A percentile compares a stretch with the other conserved stretches of the same genome.
Evolutionary conservation across 2,888 invertebrate species (phyloP).

Genomic region (Bhutanitis thaidina): DNA sequence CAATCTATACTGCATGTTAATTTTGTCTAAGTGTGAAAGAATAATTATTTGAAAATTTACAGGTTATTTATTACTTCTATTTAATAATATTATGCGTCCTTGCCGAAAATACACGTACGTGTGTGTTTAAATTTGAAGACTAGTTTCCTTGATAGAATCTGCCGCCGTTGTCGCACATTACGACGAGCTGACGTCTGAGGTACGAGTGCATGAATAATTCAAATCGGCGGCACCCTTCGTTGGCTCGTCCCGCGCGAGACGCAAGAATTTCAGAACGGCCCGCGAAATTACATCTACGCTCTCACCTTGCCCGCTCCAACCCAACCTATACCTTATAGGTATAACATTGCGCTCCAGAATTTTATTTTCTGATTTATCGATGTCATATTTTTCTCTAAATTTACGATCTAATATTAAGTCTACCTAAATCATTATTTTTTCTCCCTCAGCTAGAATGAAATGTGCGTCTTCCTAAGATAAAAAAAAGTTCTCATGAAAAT

Average conservation of each 20-base stretch:
- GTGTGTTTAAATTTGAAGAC: constrained; percentile 30
- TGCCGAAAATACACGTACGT: constrained; percentile 23
- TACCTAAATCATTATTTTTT: constrained; percentile 20
- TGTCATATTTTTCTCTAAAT: constrained; percentile 25
- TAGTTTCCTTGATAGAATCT: constrained; percentile 33
- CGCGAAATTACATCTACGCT: constrained; percentile 27
- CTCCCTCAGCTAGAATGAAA: constrained; percentile 16
- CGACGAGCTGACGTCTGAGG: constrained; percentile 46
- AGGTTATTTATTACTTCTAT: too few relatives aligned
- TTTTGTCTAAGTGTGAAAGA: too few relatives aligned
- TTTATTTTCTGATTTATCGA: constrained; percentile 28
- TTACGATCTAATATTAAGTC: constrained; percentile 24
- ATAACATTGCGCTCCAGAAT: constrained; percentile 23
- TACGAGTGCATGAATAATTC: constrained; percentile 63
- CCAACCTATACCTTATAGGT: constrained; percentile 8
- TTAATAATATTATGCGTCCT: too few relatives aligned
- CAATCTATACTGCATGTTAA: not conserved
- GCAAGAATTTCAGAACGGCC: constrained; percentile 29
- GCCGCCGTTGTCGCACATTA: constrained; percentile 43
- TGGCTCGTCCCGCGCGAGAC: constrained; percentile 35
- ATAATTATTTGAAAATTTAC: too few relatives aligned
- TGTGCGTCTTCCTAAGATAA: constrained; percentile 26
- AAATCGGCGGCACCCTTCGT: constrained; percentile 47
- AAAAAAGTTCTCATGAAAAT: constrained; percentile 33
- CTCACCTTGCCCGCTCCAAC: constrained; percentile 14